Evolutionary conservation across 2,113 vertebrate genomes (phyloP).

Genomic region (Chrysochloris asiatica): DNA sequence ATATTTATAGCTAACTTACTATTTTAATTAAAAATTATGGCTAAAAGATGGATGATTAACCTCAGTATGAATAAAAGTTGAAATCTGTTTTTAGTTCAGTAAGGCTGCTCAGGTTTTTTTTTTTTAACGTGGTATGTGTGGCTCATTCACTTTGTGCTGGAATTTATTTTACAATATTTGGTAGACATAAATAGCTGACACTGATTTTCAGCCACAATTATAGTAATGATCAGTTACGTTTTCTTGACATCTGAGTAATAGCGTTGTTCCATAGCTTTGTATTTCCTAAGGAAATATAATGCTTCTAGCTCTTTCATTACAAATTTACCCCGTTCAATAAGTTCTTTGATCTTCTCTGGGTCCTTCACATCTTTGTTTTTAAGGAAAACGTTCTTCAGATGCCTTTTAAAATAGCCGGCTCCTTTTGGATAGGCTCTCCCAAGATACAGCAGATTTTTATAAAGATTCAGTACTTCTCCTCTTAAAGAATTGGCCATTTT

Average conservation of each 20-base stretch:
- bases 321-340: conserved; percentile 91
- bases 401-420: conserved; percentile 91
- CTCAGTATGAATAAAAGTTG: background rate
- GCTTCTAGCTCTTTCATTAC: conserved; percentile 96
- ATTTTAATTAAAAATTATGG: background rate
- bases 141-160: conserved; percentile 5
- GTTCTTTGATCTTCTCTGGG: conserved; percentile 92
- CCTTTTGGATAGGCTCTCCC: conserved; percentile 96
- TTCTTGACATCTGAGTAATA: conserved; percentile 87
- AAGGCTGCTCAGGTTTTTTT: conserved; percentile 26
- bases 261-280: conserved; percentile 94
- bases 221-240: conserved; percentile 52
- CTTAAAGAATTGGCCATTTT: conserved; percentile 89
- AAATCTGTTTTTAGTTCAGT: background rate
- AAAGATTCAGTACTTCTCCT: conserved; percentile 91
- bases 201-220: background rate
- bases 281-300: conserved; percentile 95
- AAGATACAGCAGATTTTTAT: conserved; percentile 94
- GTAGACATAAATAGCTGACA: background rate
- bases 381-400: conserved; percentile 93
- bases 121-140: background rate
- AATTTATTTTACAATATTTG: conserved; percentile 20
- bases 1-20: background rate
- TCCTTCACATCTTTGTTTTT: conserved; percentile 95
- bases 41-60: background rate